Base-by-base conservation (phyloP, 2,888 invertebrate species). In the Deilephila porcellus region DNA sequence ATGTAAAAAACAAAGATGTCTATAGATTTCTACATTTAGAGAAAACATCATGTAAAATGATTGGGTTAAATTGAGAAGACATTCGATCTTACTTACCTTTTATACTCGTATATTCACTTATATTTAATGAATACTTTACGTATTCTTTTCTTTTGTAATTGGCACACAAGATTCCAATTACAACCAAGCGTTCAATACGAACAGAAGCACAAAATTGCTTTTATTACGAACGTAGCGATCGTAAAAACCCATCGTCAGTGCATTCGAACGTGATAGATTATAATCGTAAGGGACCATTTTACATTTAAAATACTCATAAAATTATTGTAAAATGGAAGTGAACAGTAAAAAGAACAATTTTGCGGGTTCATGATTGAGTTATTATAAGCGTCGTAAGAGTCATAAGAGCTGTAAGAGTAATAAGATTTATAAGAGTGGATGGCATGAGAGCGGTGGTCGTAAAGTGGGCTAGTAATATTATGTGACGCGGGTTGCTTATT, bases 401-500 rank as follows among this genome's bases (percentile, higher is more conserved):
- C 11, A 45, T 45, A 45, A 45, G 45, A 45, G 8, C 45, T 45
- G 11, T 45, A 0, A 45, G 45, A 45, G 45, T 45, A 14, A 45
- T 11, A 14, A 37, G 37, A 37, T 11, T 37, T 37, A 37, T 37
- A 73, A 56, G 56, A 56, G 63, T 71, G 62, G 71, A 70, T 67
- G 60, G 60, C 32, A 45, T n/a, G 34, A 17, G 32, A 60, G 74
- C 29, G 67, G 62, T 71, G 59, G 60, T 71, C 56, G 37, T 60
- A 62, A 74, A 71, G 74, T 74, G 60, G 71, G 17, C 52, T 74
- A 78, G 75, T 72, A 59, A 74, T 75, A 73, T 74, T 75, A 73
- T 74, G 76, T 74, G 60, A 73, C 75, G 73, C 70, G 80, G 79
- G 78, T 79, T 75, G 76, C 77, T 79, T 76, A 74, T 76, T 77